Percentiles rank a stretch among this genome's conserved stretches.
Evolutionary conservation across 2,797 vertebrate genomes (phyloP).

Genomic region (Sphenodon punctatus): DNA sequence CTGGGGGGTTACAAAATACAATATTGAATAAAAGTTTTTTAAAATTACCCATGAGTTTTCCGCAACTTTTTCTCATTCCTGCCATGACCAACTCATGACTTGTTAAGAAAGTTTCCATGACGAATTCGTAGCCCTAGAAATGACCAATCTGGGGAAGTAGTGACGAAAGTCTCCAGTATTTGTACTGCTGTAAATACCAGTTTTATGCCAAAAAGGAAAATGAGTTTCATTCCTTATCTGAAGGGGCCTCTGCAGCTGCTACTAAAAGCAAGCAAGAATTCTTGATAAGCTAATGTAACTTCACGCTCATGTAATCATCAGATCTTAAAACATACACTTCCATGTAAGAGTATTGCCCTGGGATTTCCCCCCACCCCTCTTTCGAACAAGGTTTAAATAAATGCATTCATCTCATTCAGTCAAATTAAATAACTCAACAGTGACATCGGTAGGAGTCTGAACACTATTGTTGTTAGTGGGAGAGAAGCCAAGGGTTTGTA

Average conservation of each 20-base stretch:
- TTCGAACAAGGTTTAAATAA: slow-evolving; percentile 71
- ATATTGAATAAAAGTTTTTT: too few relatives aligned
- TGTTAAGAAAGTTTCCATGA: too few relatives aligned
- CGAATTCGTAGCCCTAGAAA: too few relatives aligned
- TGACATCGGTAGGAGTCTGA: slow-evolving; percentile 73
- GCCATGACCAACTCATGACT: too few relatives aligned
- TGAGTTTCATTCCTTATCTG: slow-evolving; percentile 49
- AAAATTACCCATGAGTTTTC: too few relatives aligned
- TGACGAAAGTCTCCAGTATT: not conserved
- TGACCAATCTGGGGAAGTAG: not conserved
- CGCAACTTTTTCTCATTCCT: too few relatives aligned
- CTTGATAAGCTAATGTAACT: slow-evolving; percentile 63
- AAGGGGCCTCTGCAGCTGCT: slow-evolving; percentile 20
- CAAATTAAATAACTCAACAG: slow-evolving; percentile 71
- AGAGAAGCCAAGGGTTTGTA: slow-evolving; percentile 57
- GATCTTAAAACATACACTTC: slow-evolving; percentile 61
- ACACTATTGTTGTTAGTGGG: slow-evolving; percentile 61
- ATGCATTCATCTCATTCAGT: slow-evolving; percentile 67
- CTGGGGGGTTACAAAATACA: too few relatives aligned
- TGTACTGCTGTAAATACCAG: not conserved
- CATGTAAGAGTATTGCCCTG: slow-evolving; percentile 38
- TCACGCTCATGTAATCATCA: slow-evolving; percentile 27
- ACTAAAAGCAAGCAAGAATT: slow-evolving; percentile 50
- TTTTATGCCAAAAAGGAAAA: slow-evolving; percentile 26
- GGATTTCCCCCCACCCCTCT: slow-evolving; percentile 63